Evolutionary conservation across 64 coral and sea anemone species (phyloP).

Genomic region (Actinia equina): DNA sequence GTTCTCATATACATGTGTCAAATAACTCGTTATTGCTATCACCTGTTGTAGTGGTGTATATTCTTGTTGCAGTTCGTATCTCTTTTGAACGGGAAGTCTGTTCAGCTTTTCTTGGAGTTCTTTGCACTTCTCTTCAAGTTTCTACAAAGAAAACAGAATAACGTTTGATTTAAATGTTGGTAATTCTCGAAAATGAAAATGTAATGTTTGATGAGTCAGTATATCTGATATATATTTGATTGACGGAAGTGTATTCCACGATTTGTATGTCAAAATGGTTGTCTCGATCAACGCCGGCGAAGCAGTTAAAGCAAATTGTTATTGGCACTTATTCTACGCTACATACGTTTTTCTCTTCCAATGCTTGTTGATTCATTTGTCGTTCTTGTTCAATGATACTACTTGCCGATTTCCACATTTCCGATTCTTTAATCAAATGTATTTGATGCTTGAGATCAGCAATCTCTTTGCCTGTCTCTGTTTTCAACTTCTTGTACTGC

Average conservation of each 20-base stretch:
- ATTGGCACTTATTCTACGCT: background rate
- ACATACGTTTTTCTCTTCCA: background rate
- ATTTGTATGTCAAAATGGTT: too few species aligned
- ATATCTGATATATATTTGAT: too few species aligned
- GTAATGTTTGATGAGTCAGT: too few species aligned
- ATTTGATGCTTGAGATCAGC: constrained; percentile 39
- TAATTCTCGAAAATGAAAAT: too few species aligned
- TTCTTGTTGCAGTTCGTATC: background rate
- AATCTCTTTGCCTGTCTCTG: constrained; percentile 37
- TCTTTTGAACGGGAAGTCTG: background rate
- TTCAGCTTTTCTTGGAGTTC: background rate
- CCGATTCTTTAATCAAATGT: background rate
- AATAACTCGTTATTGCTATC: too few species aligned
- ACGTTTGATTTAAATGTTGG: background rate
- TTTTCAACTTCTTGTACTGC: constrained; percentile 36
- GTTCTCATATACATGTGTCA: too few species aligned
- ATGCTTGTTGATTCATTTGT: background rate
- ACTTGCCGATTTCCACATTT: background rate
- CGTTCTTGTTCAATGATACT: background rate
- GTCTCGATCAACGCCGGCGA: too few species aligned
- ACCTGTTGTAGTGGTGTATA: background rate
- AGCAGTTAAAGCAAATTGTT: too few species aligned
- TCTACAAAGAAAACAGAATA: background rate
- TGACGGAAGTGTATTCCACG: too few species aligned
- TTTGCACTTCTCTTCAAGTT: background rate